Percentiles rank a stretch among this genome's conserved stretches.
These are phyloP conservation scores for Fistularia tabacaria DNA, from an alignment of 2,797 vertebrate genomes.

Conservation along the genomic window DNA sequence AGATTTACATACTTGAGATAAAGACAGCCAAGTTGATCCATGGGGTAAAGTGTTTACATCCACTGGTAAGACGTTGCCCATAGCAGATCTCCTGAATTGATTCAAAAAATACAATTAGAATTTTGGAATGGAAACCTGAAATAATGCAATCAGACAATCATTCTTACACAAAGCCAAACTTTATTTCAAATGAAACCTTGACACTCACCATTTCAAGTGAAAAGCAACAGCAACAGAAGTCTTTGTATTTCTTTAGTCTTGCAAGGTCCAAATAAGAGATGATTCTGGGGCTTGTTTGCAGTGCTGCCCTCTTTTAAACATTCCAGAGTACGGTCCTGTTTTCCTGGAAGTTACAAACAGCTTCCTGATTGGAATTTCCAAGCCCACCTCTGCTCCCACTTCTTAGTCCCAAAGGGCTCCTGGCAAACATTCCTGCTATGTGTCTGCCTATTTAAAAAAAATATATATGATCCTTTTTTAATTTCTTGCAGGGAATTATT, in stretches of 20 bases:
- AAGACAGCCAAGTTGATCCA: slow-evolving; percentile 45
- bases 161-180: background rate
- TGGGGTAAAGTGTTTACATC: slow-evolving; percentile 19
- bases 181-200: background rate
- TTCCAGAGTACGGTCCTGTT: background rate
- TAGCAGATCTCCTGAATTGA: slow-evolving; percentile 42
- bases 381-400: background rate
- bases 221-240: slow-evolving; percentile 3
- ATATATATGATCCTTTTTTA: too few relatives aligned
- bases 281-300: slow-evolving; percentile 20
- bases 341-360: slow-evolving; percentile 48
- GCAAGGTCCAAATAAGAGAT: background rate
- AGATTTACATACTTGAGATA: slow-evolving; percentile 58
- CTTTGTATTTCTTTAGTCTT: background rate
- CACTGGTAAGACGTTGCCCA: slow-evolving; percentile 18
- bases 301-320: slow-evolving; percentile 40
- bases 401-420: background rate
- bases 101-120: background rate
- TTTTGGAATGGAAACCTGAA: background rate
- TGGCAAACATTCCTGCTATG: background rate
- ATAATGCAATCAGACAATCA: background rate
- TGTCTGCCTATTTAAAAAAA: too few relatives aligned
- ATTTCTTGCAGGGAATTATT: too few relatives aligned
- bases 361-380: slow-evolving; percentile 53
- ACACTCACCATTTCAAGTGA: slow-evolving; percentile 66